phyloP scores from a whole-genome alignment of 2,888 invertebrate species.

The Agriopis aurantiaria region DNA sequence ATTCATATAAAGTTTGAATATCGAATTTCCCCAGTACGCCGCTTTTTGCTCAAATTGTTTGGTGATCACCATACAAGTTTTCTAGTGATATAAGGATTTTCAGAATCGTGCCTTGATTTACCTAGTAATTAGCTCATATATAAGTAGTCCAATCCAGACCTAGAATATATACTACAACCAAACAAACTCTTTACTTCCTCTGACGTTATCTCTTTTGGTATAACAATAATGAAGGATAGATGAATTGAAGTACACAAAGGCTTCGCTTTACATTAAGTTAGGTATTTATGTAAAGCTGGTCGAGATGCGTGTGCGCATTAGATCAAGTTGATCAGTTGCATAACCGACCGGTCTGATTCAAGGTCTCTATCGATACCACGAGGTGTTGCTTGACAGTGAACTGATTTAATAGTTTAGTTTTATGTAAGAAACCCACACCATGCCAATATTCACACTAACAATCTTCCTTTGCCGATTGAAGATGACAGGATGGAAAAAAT shows the following conservation, averaged over 20 bases:
- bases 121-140: no score
- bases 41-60: no score
- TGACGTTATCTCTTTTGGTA: no score
- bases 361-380: slow-evolving; percentile 4
- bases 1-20: no score
- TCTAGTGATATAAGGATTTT: no score
- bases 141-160: no score
- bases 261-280: slow-evolving; percentile 1
- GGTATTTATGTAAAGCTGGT: slow-evolving; percentile 15
- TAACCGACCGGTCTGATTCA: slow-evolving; percentile 14
- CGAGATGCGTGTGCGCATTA: slow-evolving; percentile 8
- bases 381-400: background rate
- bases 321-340: slow-evolving; percentile 11
- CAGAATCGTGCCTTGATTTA: no score
- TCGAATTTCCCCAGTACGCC: no score
- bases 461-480: background rate
- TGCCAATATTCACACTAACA: background rate
- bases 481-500: background rate
- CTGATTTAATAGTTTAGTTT: background rate
- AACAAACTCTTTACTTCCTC: no score
- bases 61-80: no score
- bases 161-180: no score
- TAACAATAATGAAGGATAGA: background rate
- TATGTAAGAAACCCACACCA: background rate
- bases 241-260: background rate